Base-by-base conservation (phyloP, 2,888 invertebrate genomes). In the Lasioglossum pauxillum region DNA sequence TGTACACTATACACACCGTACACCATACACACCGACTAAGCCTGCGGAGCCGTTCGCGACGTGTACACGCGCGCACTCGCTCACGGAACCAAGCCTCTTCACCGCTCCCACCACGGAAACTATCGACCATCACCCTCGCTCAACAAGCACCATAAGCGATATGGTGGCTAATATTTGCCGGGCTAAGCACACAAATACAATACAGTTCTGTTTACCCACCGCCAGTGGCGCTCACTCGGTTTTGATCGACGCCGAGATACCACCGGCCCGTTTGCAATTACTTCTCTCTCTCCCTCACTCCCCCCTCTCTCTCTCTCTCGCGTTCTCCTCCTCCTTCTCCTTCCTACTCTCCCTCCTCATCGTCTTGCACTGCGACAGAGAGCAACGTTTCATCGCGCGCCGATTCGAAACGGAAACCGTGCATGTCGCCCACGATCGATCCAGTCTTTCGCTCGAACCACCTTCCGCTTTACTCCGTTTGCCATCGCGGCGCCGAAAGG, bases 81-180 rank as follows among this genome's bases (percentile, higher is more conserved):
- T 60, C 82, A 79, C 83, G 78, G 78, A 69, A 83, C 87, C 75
- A 84, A 83, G 85, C 64, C 87, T 84, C 91, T 90, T 87, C 82
- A 84, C 82, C 85, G 80, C 82, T 85, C 86, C 83, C 82, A 82
- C 87, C 87, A 80, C 85, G 83, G 85, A 82, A 86, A 86, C 90
- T 89, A 88, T 90, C 90, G 89, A 91, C 91, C 92, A 89, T 92
- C 92, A 89, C 92, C 90, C 92, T 92, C 93, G 91, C 93, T 93
- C 93, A 91, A 92, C 94, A 93, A 93, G 93, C 94, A 93, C 93
- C 93, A 94, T 94, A 94, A 94, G 94, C 95, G 95, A 95, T 95
- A 94, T 94, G 93, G 93, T 93, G 93, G 95, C 95, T 94, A 95
- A 95, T 95, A 95, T 95, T 95, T 95, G 93, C 93, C 91, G 91